Evolutionary conservation across 2,113 vertebrate species (phyloP).

Genomic region (Labeo rohita): DNA sequence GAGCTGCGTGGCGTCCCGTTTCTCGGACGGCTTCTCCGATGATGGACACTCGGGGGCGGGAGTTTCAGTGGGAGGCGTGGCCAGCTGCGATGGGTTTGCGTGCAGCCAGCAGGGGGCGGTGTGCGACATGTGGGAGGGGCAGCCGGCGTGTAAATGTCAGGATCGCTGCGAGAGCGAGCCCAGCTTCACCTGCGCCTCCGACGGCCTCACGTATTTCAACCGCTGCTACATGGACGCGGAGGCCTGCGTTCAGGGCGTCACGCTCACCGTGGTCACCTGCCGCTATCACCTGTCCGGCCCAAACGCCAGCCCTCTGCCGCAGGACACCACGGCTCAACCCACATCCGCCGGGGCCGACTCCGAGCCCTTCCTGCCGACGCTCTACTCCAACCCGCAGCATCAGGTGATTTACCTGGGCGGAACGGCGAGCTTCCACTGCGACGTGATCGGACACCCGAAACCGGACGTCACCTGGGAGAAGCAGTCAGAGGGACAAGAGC

Average conservation of each 20-base stretch:
- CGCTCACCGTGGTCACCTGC: slow-evolving; percentile 85
- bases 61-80: slow-evolving; percentile 37
- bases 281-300: slow-evolving; percentile 89
- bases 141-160: slow-evolving; percentile 92
- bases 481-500: slow-evolving; percentile 84
- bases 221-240: slow-evolving; percentile 98
- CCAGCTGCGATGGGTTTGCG: slow-evolving; percentile 85
- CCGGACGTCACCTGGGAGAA: slow-evolving; percentile 97
- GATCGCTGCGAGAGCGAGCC: slow-evolving; percentile 96
- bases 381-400: slow-evolving; percentile 89
- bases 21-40: slow-evolving; percentile 75
- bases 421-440: slow-evolving; percentile 93
- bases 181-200: slow-evolving; percentile 93
- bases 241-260: slow-evolving; percentile 87
- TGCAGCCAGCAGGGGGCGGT: slow-evolving; percentile 92
- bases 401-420: slow-evolving; percentile 86
- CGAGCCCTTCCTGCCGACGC: slow-evolving; percentile 80
- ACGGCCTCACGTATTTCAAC: slow-evolving; percentile 98
- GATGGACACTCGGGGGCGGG: slow-evolving; percentile 55
- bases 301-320: slow-evolving; percentile 83
- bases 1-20: slow-evolving; percentile 93
- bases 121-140: slow-evolving; percentile 94
- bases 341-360: slow-evolving; percentile 71
- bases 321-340: slow-evolving; percentile 83
- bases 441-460: slow-evolving; percentile 84